Base-by-base conservation (phyloP, 2,113 vertebrate species). In the Cryptotis parvus region DNA sequence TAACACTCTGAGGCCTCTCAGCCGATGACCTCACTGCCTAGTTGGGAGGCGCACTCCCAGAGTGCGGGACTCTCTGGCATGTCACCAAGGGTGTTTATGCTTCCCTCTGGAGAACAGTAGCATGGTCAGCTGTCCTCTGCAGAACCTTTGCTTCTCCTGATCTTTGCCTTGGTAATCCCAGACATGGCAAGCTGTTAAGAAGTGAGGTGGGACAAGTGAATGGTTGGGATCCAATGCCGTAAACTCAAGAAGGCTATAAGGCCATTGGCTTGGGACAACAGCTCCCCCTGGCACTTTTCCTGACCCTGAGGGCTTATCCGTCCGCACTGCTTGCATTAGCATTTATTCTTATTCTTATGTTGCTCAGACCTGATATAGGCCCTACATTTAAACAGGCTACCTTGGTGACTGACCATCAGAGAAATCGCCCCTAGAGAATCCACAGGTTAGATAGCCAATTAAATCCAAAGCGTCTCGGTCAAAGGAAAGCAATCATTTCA, bases 1-100 rank as follows among this genome's bases (percentile, higher is more conserved):
- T 98, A 98, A 97, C 96, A 96, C 97, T 90, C 22, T 4, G 91
- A 77, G 55, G 68, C 76, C 68, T 65, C 58, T 5, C 78, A 84
- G 96, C 90, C 63, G n/a, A 68, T 80, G 31, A 77, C 93, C 88
- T 39, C 85, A 1, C n/a, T 63, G 72, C 89, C 89, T 63, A 87
- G 92, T 94, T 90, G 87, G 89, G 94, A 2, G 92, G 78, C 94
- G 95, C 93, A 85, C 9, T 22, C 83, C 86, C 14, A 33, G 45
- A 80, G 87, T 90, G 35, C 10, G 43, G 61, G 35, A 45, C 9
- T 65, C 90, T 91, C 89, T 84, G 39, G 74, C 84, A 15, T 7
- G 3, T 43, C 2, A 37, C 55, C 87, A 52, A 43, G 5, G 45
- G 14, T 9, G 45, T 10, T 49, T 49, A 7, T 49, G 45, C 45